Percentiles rank a stretch among this genome's conserved stretches.
Conservation (phyloP, 2,797 vertebrate species). For the Gephyroberyx darwinii region DNA sequence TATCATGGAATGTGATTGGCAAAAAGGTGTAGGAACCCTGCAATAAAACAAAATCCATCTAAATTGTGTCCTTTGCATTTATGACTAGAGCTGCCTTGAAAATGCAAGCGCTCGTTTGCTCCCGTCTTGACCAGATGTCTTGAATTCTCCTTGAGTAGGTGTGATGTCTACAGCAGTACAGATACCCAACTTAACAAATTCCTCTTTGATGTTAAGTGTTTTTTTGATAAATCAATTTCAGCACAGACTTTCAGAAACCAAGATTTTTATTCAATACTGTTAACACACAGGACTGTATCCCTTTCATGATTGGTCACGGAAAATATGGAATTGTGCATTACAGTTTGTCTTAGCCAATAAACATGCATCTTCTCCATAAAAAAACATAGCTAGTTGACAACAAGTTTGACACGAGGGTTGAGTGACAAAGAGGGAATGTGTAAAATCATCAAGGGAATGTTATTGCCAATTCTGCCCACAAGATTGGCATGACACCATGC, state of each 20-base stretch:
- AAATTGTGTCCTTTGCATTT: neutral
- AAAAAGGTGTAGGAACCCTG: no score
- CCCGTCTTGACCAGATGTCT: neutral
- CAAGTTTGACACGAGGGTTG: conserved; percentile 14
- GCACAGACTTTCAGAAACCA: conserved; percentile 47
- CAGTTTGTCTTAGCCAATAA: conserved; percentile 30
- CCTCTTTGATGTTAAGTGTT: neutral
- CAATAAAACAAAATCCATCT: no score
- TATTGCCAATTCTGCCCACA: conserved; percentile 41
- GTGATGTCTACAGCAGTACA: neutral
- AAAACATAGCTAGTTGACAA: conserved; percentile 27
- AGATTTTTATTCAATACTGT: conserved; percentile 74
- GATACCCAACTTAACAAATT: neutral
- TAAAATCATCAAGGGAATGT: conserved; percentile 17
- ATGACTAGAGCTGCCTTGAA: neutral
- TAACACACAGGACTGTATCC: conserved; percentile 45
- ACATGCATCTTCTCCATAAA: conserved; percentile 50
- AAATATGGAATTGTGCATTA: conserved; percentile 24
- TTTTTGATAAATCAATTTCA: neutral
- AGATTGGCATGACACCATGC: conserved; percentile 14
- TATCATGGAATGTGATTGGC: no score
- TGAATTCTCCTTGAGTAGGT: neutral
- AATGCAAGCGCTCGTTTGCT: neutral
- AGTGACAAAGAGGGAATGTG: conserved; percentile 24
- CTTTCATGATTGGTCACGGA: conserved; percentile 30